These are phyloP conservation scores for Cosmopolites sordidus DNA, from an alignment of 2,888 invertebrate genomes.

Conservation along the genomic window DNA sequence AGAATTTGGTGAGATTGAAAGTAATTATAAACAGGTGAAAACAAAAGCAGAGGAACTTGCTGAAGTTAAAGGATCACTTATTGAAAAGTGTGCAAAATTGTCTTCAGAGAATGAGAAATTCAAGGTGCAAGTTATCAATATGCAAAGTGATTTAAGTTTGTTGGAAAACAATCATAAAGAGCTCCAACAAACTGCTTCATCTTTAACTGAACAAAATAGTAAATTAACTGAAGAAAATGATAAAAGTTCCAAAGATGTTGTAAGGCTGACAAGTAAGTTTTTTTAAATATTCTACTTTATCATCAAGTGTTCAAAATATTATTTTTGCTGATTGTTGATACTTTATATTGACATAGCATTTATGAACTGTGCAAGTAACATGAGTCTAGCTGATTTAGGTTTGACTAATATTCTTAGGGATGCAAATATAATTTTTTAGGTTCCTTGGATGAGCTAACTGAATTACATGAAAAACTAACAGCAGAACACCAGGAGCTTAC, in stretches of 20 bases:
- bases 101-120: slow-evolving; percentile 9
- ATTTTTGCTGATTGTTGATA: too few relatives aligned
- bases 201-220: slow-evolving; percentile 7
- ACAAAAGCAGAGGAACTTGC: slow-evolving; percentile 11
- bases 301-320: too few relatives aligned
- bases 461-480: slow-evolving; percentile 7
- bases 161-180: slow-evolving; percentile 27
- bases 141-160: slow-evolving; percentile 6
- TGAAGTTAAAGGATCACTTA: slow-evolving; percentile 5
- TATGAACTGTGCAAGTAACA: too few relatives aligned
- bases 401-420: too few relatives aligned
- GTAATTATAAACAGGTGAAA: slow-evolving; percentile 10
- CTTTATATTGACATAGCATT: too few relatives aligned
- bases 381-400: too few relatives aligned
- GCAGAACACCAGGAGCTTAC: slow-evolving; percentile 24
- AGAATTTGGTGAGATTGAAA: slow-evolving; percentile 21
- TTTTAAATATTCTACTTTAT: too few relatives aligned
- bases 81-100: slow-evolving; percentile 3
- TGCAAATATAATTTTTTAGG: too few relatives aligned
- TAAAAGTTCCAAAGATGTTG: slow-evolving; percentile 1
- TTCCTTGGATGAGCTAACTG: slow-evolving; percentile 3
- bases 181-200: slow-evolving; percentile 36
- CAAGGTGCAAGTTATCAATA: slow-evolving; percentile 5
- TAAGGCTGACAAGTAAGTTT: slow-evolving; percentile 9
- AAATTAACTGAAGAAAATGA: slow-evolving; percentile 14